Base-by-base conservation (phyloP, 2,888 invertebrate species). In the Microplitis deprimator region DNA sequence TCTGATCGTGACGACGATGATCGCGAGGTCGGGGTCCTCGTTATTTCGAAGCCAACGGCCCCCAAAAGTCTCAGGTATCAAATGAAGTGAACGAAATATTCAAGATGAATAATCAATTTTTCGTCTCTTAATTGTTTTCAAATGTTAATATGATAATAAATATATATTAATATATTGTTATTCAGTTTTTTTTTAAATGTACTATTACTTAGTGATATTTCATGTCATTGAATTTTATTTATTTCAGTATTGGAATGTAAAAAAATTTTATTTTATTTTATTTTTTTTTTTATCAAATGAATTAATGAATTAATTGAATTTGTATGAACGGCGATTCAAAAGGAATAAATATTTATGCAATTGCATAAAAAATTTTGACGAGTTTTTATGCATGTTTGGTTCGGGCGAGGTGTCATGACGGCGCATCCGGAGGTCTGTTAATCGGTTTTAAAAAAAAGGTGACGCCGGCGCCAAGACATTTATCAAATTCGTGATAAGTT, bases 401-500 rank as follows among this genome's bases (percentile, higher is more conserved):
- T 61, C 61, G 68, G 60, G 29, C 73, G 71, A 81, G 80, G 83
- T 83, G 83, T 83, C 80, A 78, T 69, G 76, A 74, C 76, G 77
- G 79, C 64, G 80, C 81, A 81, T 81, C 78, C 84, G 81, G 75
- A 82, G 83, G 86, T 81, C 83, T 82, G 85, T 29, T 29, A 29
- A 29, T 29, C 29, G 29, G 29, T 29, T 29, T 29, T 4, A 29
- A 29, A 81, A 77, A 80, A 82, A 83, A 84, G 85, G 89, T 89
- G 89, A 88, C 89, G 88, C 87, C 86, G 88, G 89, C 89, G 89
- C 89, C 89, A 87, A 80, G 84, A 79, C 29, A 29, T 29, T 29
- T 29, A 86, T 80, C 84, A 86, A 88, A 89, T 89, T 85, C 85
- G 89, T 89, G 89, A 89, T 89, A 84, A 83, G 83, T 81, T 69